These are phyloP conservation scores for Xestoiulus laeticollis DNA, from an alignment of 2,888 invertebrate species.

Conservation along the genomic window DNA sequence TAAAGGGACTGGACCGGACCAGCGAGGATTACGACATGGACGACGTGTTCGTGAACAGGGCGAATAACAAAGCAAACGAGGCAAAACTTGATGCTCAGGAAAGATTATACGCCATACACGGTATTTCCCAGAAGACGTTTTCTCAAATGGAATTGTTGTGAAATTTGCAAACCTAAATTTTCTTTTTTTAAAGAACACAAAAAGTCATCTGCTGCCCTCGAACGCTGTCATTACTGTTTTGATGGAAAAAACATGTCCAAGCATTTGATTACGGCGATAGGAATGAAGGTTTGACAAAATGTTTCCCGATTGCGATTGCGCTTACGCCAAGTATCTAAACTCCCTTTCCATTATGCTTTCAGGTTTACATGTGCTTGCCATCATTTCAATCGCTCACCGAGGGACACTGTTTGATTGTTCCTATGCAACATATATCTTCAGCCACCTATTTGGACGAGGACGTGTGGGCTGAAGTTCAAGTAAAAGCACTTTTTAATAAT, in stretches of 20 bases:
- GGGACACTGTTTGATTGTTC: constrained; percentile 86
- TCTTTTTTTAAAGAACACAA: constrained; percentile 71
- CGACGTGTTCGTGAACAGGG: constrained; percentile 83
- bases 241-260: constrained; percentile 82
- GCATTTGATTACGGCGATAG: constrained; percentile 83
- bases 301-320: too few relatives aligned
- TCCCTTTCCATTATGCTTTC: constrained; percentile 56
- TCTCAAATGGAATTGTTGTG: not conserved
- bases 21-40: constrained; percentile 75
- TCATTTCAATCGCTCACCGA: constrained; percentile 78
- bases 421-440: constrained; percentile 81
- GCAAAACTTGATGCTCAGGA: constrained; percentile 73
- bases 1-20: constrained; percentile 59
- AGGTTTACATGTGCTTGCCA: constrained; percentile 84
- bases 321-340: not conserved
- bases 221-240: constrained; percentile 84
- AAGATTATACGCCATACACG: constrained; percentile 72
- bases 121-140: not conserved
- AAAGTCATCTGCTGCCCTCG: constrained; percentile 75
- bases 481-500: constrained; percentile 63
- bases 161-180: not conserved
- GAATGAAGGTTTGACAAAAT: constrained; percentile 71
- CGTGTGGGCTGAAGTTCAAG: constrained; percentile 87
- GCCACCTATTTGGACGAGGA: constrained; percentile 91
- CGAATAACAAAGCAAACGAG: constrained; percentile 73